phyloP scores from a whole-genome alignment of 35 echinoderm and acorn worm species.

The Heliocidaris erythrogramma region DNA sequence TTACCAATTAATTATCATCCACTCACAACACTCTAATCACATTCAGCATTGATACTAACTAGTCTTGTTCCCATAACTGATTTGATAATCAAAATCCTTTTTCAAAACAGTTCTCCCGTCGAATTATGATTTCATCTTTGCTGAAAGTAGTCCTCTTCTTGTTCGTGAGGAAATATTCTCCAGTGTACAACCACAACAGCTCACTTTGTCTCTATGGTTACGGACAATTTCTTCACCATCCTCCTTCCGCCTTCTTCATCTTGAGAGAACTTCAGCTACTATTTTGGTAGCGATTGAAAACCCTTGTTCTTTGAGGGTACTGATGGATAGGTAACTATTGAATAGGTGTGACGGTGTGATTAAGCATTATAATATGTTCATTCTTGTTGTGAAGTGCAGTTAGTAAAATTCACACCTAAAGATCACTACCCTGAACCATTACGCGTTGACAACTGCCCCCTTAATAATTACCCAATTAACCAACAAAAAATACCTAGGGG shows the following conservation, averaged over 20 bases:
- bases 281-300: neutral
- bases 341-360: too few relatives aligned
- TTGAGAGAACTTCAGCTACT: neutral
- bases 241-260: neutral
- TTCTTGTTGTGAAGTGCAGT: too few relatives aligned
- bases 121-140: slow-evolving; percentile 11
- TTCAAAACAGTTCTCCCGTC: neutral
- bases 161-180: neutral
- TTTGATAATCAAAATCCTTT: neutral
- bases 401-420: too few relatives aligned
- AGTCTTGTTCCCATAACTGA: too few relatives aligned
- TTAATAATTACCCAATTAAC: too few relatives aligned
- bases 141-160: neutral
- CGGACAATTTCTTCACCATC: neutral
- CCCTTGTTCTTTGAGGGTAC: neutral
- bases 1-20: too few relatives aligned
- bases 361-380: too few relatives aligned
- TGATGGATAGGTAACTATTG: neutral
- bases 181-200: neutral
- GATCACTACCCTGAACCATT: too few relatives aligned
- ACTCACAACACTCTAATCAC: too few relatives aligned
- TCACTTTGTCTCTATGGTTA: neutral
- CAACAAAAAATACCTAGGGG: too few relatives aligned
- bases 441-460: too few relatives aligned
- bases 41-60: too few relatives aligned